Conservation (phyloP, 2,888 invertebrate species). For the Cremastobaeus sp. region DNA sequence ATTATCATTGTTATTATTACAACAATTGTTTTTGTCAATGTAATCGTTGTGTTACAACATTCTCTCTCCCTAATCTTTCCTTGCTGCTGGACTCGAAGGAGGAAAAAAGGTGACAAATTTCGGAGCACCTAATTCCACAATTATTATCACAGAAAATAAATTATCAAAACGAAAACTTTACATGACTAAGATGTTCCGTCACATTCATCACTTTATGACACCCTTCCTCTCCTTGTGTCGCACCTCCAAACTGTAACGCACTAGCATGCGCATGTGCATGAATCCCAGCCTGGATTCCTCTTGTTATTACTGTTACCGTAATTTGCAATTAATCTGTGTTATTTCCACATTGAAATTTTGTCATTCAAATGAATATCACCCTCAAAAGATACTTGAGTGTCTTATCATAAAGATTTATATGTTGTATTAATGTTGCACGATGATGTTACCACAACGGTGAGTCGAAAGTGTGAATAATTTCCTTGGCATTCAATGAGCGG, state of each 20-base stretch:
- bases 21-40: conserved; percentile 77
- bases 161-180: conserved; percentile 33
- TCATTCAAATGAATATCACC: no score
- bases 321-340: conserved; percentile 38
- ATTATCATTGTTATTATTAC: conserved; percentile 71
- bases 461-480: conserved; percentile 17
- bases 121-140: conserved; percentile 79
- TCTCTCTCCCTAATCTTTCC: conserved; percentile 78
- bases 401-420: conserved; percentile 66
- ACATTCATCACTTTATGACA: conserved; percentile 70
- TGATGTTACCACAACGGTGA: conserved; percentile 61
- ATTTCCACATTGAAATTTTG: conserved; percentile 29
- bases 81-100: conserved; percentile 80
- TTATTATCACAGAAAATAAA: conserved; percentile 72
- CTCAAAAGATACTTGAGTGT: no score
- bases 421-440: conserved; percentile 73
- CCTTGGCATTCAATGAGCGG: no score
- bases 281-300: conserved; percentile 67
- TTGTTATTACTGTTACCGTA: conserved; percentile 55
- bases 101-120: conserved; percentile 83
- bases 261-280: conserved; percentile 77
- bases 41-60: conserved; percentile 79
- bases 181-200: conserved; percentile 67
- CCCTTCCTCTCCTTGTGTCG: conserved; percentile 69
- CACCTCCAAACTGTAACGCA: conserved; percentile 71